phyloP scores from a whole-genome alignment of 2,888 invertebrate species.

The Coremacera marginata region DNA sequence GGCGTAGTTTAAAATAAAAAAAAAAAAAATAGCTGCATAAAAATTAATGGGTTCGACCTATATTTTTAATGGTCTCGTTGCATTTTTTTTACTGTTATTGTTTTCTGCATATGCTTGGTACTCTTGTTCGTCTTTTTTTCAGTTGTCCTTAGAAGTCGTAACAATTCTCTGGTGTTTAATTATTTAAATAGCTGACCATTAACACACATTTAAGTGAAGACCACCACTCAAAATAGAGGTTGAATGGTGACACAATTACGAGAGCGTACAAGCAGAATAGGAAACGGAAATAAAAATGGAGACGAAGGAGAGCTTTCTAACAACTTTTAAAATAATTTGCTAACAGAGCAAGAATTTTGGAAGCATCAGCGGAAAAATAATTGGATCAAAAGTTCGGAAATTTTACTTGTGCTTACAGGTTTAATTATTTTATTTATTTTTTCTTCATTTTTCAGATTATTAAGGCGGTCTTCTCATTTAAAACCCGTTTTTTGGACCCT shows the following conservation, averaged over 20 bases:
- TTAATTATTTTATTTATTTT: no score
- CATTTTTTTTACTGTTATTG: not conserved
- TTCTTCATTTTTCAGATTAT: no score
- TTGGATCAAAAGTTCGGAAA: no score
- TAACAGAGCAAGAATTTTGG: no score
- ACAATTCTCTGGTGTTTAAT: conserved; percentile 29
- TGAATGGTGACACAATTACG: conserved; percentile 18
- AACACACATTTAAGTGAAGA: conserved; percentile 17
- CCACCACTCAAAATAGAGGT: not conserved
- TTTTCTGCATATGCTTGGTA: not conserved
- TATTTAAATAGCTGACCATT: conserved; percentile 30
- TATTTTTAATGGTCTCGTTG: conserved; percentile 10
- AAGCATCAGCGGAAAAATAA: no score
- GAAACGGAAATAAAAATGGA: not conserved
- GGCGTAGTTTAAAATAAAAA: not conserved
- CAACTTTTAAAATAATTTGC: not conserved
- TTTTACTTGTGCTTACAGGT: no score
- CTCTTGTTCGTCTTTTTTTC: not conserved
- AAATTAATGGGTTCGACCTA: conserved; percentile 32
- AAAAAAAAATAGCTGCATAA: not conserved
- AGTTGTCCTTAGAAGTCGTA: not conserved
- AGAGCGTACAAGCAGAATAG: not conserved
- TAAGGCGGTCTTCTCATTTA: no score
- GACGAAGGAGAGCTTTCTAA: not conserved
- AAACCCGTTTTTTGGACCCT: no score